Evolutionary conservation across 2,797 vertebrate species (phyloP).

Genomic region (Vipera ursinii): DNA sequence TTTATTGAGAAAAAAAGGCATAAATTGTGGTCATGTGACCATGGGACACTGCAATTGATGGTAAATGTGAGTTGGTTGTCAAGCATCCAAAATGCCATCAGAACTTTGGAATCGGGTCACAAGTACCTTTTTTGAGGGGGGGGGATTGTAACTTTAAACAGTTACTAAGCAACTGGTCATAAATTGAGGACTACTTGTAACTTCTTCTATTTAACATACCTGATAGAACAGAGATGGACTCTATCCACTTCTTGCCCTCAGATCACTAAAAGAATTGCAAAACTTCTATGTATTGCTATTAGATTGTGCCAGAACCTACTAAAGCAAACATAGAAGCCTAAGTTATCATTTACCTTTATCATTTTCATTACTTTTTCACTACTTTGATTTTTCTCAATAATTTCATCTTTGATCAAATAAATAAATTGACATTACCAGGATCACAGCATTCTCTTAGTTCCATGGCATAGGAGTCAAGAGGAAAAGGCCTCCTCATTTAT

Average conservation of each 20-base stretch:
- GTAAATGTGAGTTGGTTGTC: not conserved
- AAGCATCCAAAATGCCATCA: not conserved
- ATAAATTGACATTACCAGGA: not conserved
- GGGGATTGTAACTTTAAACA: no score
- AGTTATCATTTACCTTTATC: not conserved
- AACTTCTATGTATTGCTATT: not conserved
- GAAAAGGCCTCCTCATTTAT: not conserved
- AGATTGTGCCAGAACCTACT: not conserved
- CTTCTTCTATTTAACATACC: not conserved
- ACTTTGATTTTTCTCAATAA: not conserved
- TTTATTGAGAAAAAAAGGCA: no score
- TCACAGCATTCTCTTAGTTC: not conserved
- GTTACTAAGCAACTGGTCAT: no score
- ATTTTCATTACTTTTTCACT: not conserved
- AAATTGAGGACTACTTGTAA: not conserved
- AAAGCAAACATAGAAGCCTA: not conserved
- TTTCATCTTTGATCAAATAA: not conserved
- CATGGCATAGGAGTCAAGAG: not conserved
- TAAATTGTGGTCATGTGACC: no score
- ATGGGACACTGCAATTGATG: not conserved
- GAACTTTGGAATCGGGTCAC: not conserved
- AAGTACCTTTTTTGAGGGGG: no score
- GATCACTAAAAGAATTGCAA: not conserved
- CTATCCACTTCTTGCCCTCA: not conserved
- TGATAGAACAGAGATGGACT: not conserved